phyloP scores from a whole-genome alignment of 2,888 invertebrate species.

The Eulithis prunata region DNA sequence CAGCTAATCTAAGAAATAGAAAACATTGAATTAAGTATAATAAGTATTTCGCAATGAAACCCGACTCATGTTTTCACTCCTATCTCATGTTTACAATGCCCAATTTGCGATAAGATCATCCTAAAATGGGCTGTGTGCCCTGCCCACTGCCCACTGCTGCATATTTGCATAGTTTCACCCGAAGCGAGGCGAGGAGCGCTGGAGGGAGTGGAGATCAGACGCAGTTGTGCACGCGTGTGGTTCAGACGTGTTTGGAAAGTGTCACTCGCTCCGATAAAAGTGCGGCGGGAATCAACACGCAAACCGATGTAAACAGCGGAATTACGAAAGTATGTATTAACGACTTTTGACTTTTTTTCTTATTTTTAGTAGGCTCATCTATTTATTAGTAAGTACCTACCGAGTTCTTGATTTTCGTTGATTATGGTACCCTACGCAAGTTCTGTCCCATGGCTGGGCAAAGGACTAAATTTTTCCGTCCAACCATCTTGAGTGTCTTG shows the following conservation, averaged over 20 bases:
- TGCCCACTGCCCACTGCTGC: slow-evolving; percentile 4
- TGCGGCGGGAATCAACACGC: slow-evolving; percentile 13
- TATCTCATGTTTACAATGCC: slow-evolving; percentile 18
- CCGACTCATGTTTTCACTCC: slow-evolving; percentile 14
- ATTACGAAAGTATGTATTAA: slow-evolving; percentile 17
- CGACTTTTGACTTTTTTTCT: neutral
- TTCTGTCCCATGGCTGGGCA: no score
- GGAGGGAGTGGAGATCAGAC: neutral
- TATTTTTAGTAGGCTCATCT: no score
- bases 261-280: slow-evolving; percentile 14
- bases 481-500: no score
- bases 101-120: slow-evolving; percentile 13
- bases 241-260: slow-evolving; percentile 22
- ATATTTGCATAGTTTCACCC: slow-evolving; percentile 10
- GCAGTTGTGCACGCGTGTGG: slow-evolving; percentile 11
- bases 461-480: no score
- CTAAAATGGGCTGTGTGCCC: slow-evolving; percentile 1
- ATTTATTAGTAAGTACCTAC: no score
- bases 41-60: slow-evolving; percentile 6
- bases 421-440: no score
- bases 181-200: slow-evolving; percentile 1
- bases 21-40: neutral
- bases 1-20: slow-evolving; percentile 2
- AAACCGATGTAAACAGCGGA: slow-evolving; percentile 21
- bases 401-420: no score